Evolutionary conservation across 2,888 invertebrate species (phyloP).

Genomic region (Deilephila porcellus): DNA sequence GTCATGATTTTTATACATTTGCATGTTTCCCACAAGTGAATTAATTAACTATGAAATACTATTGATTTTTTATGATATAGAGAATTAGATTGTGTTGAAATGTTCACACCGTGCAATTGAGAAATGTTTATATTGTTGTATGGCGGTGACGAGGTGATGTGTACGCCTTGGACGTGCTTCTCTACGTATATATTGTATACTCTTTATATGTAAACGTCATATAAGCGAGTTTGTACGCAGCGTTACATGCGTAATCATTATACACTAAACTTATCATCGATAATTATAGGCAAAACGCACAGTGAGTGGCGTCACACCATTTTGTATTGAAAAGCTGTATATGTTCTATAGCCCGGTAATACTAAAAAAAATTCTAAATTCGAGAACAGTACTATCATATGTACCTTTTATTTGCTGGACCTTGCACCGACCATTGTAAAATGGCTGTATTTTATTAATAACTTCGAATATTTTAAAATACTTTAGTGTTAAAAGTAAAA

Average conservation of each 20-base stretch:
- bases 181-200: conserved; percentile 14
- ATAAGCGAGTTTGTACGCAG: neutral
- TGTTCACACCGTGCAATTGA: conserved; percentile 3
- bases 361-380: neutral
- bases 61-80: neutral
- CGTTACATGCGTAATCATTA: conserved; percentile 6
- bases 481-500: conserved; percentile 9
- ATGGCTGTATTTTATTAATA: conserved; percentile 13
- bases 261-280: conserved; percentile 3
- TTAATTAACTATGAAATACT: neutral
- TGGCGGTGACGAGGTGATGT: conserved; percentile 4
- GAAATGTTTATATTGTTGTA: conserved; percentile 8
- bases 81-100: neutral
- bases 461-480: conserved; percentile 23
- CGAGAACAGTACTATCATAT: neutral
- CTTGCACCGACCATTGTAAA: neutral
- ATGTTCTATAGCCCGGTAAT: conserved; percentile 15
- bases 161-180: conserved; percentile 14
- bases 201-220: conserved; percentile 22
- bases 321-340: conserved; percentile 12
- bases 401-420: neutral
- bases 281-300: conserved; percentile 22
- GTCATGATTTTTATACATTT: neutral
- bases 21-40: neutral
- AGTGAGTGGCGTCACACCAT: conserved; percentile 22